These are phyloP conservation scores for Paracyclopina nana DNA, from an alignment of 1,140 invertebrate species.

Conservation along the genomic window DNA sequence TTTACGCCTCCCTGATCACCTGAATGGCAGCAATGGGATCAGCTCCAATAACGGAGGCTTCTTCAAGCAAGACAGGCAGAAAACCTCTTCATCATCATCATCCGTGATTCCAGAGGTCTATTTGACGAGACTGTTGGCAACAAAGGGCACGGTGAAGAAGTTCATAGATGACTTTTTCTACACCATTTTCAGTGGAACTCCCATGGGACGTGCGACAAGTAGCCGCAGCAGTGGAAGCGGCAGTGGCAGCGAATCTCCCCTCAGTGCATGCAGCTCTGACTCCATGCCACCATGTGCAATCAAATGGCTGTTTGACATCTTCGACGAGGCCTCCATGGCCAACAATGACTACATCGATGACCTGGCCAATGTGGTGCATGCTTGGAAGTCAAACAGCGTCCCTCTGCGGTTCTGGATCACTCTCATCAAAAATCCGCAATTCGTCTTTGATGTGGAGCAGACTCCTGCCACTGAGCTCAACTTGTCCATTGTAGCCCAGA, in stretches of 20 bases:
- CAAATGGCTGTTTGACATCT: constrained; percentile 84
- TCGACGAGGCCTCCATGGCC: constrained; percentile 66
- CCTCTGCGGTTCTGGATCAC: constrained; percentile 90
- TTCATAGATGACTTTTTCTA: constrained; percentile 87
- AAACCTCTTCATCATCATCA: no score
- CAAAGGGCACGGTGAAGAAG: constrained; percentile 86
- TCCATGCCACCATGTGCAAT: constrained; percentile 62
- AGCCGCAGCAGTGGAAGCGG: no score
- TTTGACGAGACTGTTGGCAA: constrained; percentile 69
- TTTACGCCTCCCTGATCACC: background rate
- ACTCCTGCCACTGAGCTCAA: constrained; percentile 75
- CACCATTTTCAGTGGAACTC: constrained; percentile 66
- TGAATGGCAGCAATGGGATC: constrained; percentile 12
- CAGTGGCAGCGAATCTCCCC: no score
- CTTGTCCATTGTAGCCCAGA: constrained; percentile 82
- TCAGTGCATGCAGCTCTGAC: no score
- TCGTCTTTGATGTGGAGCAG: constrained; percentile 89
- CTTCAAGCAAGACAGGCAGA: constrained; percentile 48
- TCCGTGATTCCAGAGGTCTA: constrained; percentile 95
- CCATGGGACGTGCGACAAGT: no score
- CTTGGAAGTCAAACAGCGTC: constrained; percentile 68
- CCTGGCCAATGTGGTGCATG: constrained; percentile 63
- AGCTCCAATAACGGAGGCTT: constrained; percentile 19
- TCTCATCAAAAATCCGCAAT: constrained; percentile 90
- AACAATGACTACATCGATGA: constrained; percentile 39